Evolutionary conservation across 2,888 invertebrate species (phyloP), one percentile per base, ranked within the genome.

Genomic region (Mechanitis messenoides): DNA sequence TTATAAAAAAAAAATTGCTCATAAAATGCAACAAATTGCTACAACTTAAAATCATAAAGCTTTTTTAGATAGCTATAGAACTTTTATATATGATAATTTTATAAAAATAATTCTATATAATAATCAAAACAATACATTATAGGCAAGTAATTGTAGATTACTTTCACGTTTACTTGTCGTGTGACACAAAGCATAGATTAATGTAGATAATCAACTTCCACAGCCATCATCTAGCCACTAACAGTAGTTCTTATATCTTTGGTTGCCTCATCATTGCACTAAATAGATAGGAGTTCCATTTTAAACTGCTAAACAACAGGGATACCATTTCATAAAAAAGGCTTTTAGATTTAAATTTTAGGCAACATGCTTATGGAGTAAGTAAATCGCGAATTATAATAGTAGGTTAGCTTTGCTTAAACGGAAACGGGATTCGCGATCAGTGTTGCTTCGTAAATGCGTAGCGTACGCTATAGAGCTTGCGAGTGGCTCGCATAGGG

Each of bases 261-360:
- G 72, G 78, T 87, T 87, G 87, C 86, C 69, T 78, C 75, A 83
- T 80, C 77, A 67, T 68, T 78, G 86, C 87, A 86, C 85, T 68
- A 60, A 63, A 65, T 72, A 68, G 65, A 68, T 69, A 75, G 73
- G 72, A 78, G 69, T 63, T 63, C 65, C 62, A 65, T 53, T 42
- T 58, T 56, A 66, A 72, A 68, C 62, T 69, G 66, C 74, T 69
- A 67, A 61, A 68, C 62, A 72, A 42, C 42, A 35, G 35, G 42
- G 42, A 69, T 60, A 66, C 68, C 68, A 70, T 65, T 60, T 61
- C 65, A 67, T 61, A 50, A 57, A 67, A 73, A 71, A 73, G 78
- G 83, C 84, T 85, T 85, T 76, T 83, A 84, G 80, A 71, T 60
- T 59, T 58, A 59, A 60, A 58, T 57, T 54, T 54, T 58, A 64